A percentile compares a stretch with the other conserved stretches of the same genome.
Conservation (phyloP, 2,113 vertebrate species). For the Muscicapa adusta region DNA sequence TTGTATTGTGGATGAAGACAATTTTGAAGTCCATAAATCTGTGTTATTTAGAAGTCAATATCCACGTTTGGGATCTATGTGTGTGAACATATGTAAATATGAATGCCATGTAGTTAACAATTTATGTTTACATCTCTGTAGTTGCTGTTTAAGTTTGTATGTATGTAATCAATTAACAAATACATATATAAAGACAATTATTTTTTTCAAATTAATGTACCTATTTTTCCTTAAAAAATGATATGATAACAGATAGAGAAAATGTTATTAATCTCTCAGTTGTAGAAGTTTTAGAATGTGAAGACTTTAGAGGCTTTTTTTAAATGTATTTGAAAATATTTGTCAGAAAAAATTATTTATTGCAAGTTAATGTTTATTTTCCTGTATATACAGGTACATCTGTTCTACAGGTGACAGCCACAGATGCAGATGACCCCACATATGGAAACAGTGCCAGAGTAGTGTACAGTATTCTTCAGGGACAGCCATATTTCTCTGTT, state of each 20-base stretch:
- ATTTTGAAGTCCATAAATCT: not conserved
- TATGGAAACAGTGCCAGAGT: conserved; percentile 95
- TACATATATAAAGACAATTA: accelerated
- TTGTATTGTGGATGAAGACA: not conserved
- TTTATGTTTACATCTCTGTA: not conserved
- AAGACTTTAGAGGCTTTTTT: not conserved
- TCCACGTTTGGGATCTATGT: not conserved
- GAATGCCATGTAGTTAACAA: not conserved
- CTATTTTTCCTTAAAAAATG: not conserved
- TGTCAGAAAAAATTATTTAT: not conserved
- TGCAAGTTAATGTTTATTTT: conserved; percentile 43
- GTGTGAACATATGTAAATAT: not conserved
- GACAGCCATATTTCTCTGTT: conserved; percentile 97
- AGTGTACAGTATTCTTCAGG: conserved; percentile 95
- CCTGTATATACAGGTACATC: conserved; percentile 82
- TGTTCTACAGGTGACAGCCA: conserved; percentile 93
- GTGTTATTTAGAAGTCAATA: not conserved
- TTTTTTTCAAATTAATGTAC: not conserved
- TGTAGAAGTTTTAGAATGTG: not conserved
- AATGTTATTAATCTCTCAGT: not conserved
- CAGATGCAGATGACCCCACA: conserved; percentile 93
- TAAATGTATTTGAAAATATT: not conserved
- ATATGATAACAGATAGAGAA: not conserved
- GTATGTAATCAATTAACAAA: not conserved
- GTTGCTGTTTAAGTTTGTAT: not conserved